Percentiles rank a stretch among this genome's conserved stretches.
Conservation (phyloP, 2,888 invertebrate genomes). For the Choreutis nemorana region DNA sequence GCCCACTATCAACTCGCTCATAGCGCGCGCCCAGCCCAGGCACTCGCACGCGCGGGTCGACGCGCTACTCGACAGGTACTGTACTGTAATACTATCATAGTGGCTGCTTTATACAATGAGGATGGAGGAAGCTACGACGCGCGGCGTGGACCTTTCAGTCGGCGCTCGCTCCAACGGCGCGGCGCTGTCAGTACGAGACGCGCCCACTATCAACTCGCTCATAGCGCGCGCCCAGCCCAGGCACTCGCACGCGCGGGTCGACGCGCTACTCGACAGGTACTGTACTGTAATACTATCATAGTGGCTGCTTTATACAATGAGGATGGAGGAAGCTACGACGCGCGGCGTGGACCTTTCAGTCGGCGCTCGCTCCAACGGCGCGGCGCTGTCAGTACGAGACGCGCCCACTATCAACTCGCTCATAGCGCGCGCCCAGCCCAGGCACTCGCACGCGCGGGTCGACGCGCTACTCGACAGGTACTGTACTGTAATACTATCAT, state of each 20-base stretch:
- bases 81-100: too few species aligned
- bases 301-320: conserved; percentile 41
- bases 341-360: conserved; percentile 65
- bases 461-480: conserved; percentile 58
- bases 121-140: conserved; percentile 53
- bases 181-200: not conserved
- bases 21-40: conserved; percentile 35
- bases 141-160: conserved; percentile 26
- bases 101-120: too few species aligned
- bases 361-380: too few species aligned
- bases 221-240: conserved; percentile 22
- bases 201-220: not conserved
- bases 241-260: conserved; percentile 34
- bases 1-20: conserved; percentile 53
- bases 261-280: conserved; percentile 50
- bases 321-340: conserved; percentile 41
- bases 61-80: conserved; percentile 34
- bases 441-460: conserved; percentile 28
- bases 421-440: conserved; percentile 42
- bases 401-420: conserved; percentile 48
- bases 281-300: conserved; percentile 32
- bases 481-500: conserved; percentile 56
- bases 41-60: conserved; percentile 42
- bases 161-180: conserved; percentile 1
- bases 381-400: too few species aligned